These are phyloP conservation scores for Idaea straminata DNA, from an alignment of 2,888 invertebrate genomes.

Conservation along the genomic window DNA sequence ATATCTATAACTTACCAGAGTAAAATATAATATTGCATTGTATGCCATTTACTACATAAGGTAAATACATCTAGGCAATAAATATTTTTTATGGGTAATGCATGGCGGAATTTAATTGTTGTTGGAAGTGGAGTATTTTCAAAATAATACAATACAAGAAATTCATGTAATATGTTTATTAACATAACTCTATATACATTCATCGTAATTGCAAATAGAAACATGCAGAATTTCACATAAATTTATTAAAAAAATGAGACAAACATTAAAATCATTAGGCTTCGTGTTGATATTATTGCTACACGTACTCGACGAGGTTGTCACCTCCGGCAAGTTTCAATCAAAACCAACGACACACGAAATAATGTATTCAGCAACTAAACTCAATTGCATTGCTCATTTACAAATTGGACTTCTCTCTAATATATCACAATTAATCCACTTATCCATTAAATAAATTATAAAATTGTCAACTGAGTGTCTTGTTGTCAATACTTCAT, in stretches of 20 bases:
- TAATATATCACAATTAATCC: constrained; percentile 75
- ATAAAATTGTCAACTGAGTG: constrained; percentile 74
- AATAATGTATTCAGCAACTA: constrained; percentile 52
- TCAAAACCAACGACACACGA: constrained; percentile 53
- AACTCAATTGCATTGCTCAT: constrained; percentile 55
- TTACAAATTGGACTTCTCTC: constrained; percentile 55
- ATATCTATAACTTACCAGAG: background rate
- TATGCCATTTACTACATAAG: background rate
- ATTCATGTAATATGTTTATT: constrained; percentile 76
- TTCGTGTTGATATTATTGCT: constrained; percentile 62
- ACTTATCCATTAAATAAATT: constrained; percentile 76
- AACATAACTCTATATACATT: constrained; percentile 78
- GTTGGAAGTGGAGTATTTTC: background rate
- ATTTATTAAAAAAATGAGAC: constrained; percentile 65
- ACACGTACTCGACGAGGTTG: constrained; percentile 34
- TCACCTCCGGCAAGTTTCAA: constrained; percentile 42
- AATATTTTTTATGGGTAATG: background rate
- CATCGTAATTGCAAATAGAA: constrained; percentile 75
- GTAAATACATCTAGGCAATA: background rate
- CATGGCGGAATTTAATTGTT: background rate
- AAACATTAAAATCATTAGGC: constrained; percentile 61
- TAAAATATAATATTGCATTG: background rate
- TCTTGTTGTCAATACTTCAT: constrained; percentile 63
- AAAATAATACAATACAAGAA: constrained; percentile 21
- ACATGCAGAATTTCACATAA: constrained; percentile 70